Conservation (phyloP, 2,113 vertebrate species). For the Hemibagrus wyckioides region DNA sequence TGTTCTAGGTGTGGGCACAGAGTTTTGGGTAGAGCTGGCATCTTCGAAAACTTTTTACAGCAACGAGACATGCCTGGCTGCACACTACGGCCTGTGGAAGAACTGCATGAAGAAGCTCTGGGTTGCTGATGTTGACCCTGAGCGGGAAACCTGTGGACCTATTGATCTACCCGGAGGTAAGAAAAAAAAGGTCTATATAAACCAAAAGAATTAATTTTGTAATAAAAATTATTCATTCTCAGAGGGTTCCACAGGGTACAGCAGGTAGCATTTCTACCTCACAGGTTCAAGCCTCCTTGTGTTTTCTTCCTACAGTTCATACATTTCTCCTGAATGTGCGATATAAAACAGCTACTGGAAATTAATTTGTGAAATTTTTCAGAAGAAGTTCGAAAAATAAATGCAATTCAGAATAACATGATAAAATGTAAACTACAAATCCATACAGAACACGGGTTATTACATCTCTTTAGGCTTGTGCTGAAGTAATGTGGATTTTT, state of each 20-base stretch:
- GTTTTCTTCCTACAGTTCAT: neutral
- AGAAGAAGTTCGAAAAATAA: neutral
- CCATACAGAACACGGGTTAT: neutral
- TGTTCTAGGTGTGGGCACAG: conserved; percentile 84
- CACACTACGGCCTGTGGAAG: conserved; percentile 87
- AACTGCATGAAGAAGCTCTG: conserved; percentile 81
- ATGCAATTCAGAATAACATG: neutral
- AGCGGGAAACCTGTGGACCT: conserved; percentile 81
- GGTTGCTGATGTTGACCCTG: conserved; percentile 78
- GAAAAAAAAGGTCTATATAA: no score
- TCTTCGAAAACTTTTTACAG: conserved; percentile 75
- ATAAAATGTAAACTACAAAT: neutral
- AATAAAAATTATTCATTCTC: no score
- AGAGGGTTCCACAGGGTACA: neutral
- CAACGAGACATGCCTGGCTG: conserved; percentile 79
- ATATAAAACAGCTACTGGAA: neutral
- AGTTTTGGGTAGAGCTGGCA: conserved; percentile 88
- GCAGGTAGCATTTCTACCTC: neutral
- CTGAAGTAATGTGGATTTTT: neutral
- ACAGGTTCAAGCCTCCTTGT: neutral
- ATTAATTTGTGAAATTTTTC: neutral
- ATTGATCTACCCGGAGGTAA: conserved; percentile 85
- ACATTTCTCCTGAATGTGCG: neutral
- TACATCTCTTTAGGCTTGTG: neutral
- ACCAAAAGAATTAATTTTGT: no score